Evolutionary conservation across 2,888 invertebrate species (phyloP).

Genomic region (Parapristionchus giblindavisi): DNA sequence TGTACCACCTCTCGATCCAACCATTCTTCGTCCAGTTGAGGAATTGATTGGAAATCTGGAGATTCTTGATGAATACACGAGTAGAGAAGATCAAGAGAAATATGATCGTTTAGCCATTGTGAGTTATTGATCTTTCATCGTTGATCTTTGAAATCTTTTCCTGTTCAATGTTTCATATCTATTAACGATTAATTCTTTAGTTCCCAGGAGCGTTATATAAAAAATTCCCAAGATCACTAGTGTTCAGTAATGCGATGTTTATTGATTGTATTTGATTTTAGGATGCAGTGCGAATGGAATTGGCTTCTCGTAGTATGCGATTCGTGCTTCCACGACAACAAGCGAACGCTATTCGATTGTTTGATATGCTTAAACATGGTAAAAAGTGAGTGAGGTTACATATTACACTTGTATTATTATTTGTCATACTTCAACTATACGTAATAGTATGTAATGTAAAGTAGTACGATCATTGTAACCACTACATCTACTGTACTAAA

Average conservation of each 20-base stretch:
- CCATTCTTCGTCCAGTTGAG: conserved; percentile 41
- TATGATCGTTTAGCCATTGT: conserved; percentile 63
- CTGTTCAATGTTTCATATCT: no score
- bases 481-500: no score
- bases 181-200: no score
- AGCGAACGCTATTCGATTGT: conserved; percentile 57
- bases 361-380: conserved; percentile 54
- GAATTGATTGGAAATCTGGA: conserved; percentile 63
- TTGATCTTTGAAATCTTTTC: no score
- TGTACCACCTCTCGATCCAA: background rate
- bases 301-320: conserved; percentile 59
- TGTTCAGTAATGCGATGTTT: no score
- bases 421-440: no score
- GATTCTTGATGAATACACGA: conserved; percentile 55
- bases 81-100: conserved; percentile 51
- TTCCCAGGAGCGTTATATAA: no score
- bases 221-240: no score
- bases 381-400: background rate
- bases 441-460: no score
- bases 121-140: conserved; percentile 19
- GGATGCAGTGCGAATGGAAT: conserved; percentile 65
- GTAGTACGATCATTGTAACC: no score
- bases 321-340: conserved; percentile 57
- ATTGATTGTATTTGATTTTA: conserved; percentile 44
- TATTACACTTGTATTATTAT: no score